Base-by-base conservation (phyloP, 2,888 invertebrate species). In the Oscheius myriophilus region DNA sequence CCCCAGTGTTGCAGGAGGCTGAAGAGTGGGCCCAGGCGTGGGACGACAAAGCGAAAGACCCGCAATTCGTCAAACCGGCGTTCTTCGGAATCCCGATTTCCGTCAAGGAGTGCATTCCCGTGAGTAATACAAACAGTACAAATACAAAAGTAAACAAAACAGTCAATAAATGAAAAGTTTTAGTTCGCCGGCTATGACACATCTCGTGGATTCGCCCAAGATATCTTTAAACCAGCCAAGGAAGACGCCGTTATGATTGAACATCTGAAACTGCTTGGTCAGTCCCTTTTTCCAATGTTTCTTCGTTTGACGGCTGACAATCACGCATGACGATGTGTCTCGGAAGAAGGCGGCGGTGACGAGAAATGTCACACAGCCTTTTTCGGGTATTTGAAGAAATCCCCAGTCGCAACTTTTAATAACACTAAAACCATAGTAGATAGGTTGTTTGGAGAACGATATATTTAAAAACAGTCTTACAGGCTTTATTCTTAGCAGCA, bases 121-220 rank as follows among this genome's bases (percentile, higher is more conserved):
- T 79, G 45, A 57, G 65, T 46, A 12, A 2, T 52, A 12, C 1
- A 9, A 14, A 12, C 11, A 12, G 42, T 16, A 42, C 16, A 3
- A 23, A 53, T 25, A 9, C 4, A 53, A 25, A 9, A 18, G 7
- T 53, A 16, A 33, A 33, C 53, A 23, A 2, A 53, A 53, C 18
- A 25, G 4, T 14, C 18, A 53, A n/a, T n/a, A n/a, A n/a, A n/a
- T 16, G 4, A 52, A 14, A 14, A 42, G 2, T 63, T 75, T 18
- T 81, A 76, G 79, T 55, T 84, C 42, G 76, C 84, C 66, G 82
- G 81, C 12, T 81, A 81, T 69, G 83, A 83, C 67, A 71, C 71
- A 54, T 80, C 82, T 23, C 67, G 80, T 12, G 88, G 88, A n/a
- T 83, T 86, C 54, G 86, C 85, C 4, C 84, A 86, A 67, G 78